Conservation (phyloP, 2,797 vertebrate genomes). For the Smutsia temminckii region DNA sequence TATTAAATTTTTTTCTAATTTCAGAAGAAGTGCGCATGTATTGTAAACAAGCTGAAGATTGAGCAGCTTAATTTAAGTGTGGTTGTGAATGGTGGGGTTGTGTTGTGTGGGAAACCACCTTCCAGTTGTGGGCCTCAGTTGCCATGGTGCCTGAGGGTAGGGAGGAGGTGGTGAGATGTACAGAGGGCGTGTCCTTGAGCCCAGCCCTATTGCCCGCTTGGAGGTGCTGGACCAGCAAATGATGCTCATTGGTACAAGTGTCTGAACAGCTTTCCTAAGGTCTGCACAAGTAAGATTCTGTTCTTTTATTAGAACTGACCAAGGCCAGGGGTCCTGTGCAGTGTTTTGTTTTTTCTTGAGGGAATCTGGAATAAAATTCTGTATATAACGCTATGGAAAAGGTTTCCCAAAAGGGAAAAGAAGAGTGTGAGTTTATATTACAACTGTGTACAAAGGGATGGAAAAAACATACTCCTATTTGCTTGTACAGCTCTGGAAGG, state of each 20-base stretch:
- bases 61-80: not conserved
- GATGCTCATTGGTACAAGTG: not conserved
- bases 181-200: not conserved
- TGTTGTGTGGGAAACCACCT: not conserved
- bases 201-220: rapidly evolving
- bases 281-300: not conserved
- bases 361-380: not conserved
- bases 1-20: not conserved
- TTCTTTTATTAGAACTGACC: not conserved
- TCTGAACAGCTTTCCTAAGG: not conserved
- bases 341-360: not conserved
- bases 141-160: no score
- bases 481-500: not conserved
- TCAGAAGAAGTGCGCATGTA: not conserved
- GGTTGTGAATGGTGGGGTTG: not conserved
- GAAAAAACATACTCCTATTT: not conserved
- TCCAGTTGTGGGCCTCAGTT: not conserved
- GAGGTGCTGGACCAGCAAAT: not conserved
- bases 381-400: not conserved
- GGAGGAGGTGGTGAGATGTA: not conserved
- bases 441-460: not conserved
- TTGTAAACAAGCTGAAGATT: not conserved
- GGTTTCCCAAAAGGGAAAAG: not conserved
- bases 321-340: not conserved
- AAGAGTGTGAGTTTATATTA: not conserved